Conservation (phyloP, 2,113 vertebrate species). For the Corythaeola cristata region DNA sequence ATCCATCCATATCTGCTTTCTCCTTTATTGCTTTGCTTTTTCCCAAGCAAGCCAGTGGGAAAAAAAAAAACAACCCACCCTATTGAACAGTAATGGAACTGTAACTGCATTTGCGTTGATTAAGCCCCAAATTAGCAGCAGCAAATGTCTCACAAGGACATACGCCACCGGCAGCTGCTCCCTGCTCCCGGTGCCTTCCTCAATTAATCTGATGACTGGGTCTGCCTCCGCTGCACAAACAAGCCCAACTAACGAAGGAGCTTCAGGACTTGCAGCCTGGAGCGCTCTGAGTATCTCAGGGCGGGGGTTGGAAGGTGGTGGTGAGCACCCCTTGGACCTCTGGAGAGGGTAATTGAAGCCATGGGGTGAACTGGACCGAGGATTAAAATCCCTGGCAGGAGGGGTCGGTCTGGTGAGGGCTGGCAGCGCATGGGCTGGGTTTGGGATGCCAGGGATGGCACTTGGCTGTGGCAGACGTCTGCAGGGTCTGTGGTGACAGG, state of each 20-base stretch:
- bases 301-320: neutral
- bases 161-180: conserved; percentile 41
- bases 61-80: neutral
- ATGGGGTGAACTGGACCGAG: neutral
- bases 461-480: neutral
- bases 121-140: conserved; percentile 52
- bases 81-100: neutral
- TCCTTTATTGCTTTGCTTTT: neutral
- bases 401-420: neutral
- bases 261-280: neutral
- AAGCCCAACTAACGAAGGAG: neutral
- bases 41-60: neutral
- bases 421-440: neutral
- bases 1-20: neutral
- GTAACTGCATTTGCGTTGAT: conserved; percentile 30
- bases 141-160: conserved; percentile 46
- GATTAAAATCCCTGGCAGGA: neutral
- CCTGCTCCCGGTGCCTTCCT: neutral
- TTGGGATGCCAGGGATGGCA: fast-evolving
- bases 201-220: conserved; percentile 25
- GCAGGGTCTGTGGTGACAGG: neutral
- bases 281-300: neutral
- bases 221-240: neutral
- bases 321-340: neutral
- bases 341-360: neutral